phyloP scores from a whole-genome alignment of 2,797 vertebrate species.

The Rhinella marina region DNA sequence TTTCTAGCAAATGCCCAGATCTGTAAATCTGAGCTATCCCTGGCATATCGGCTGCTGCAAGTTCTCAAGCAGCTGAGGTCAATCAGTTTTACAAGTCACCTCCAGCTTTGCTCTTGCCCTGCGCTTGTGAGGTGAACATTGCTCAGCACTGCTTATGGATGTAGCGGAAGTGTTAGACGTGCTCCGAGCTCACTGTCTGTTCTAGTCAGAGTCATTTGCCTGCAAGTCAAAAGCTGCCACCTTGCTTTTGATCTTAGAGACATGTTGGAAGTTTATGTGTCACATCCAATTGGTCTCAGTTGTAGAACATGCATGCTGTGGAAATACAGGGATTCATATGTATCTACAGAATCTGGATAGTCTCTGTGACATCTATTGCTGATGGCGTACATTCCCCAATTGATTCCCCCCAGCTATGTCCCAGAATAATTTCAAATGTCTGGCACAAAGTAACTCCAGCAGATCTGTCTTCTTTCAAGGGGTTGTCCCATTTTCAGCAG shows the following conservation, averaged over 20 bases:
- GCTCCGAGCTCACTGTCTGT: not conserved
- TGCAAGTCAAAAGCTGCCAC: slow-evolving; percentile 35
- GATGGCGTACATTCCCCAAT: not conserved
- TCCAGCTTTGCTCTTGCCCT: slow-evolving; percentile 5
- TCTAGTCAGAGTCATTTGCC: slow-evolving; percentile 16
- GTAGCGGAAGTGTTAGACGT: slow-evolving; percentile 19
- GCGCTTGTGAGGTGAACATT: not conserved
- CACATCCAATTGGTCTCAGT: slow-evolving; percentile 11
- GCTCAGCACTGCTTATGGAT: not conserved
- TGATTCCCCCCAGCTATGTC: too few relatives aligned
- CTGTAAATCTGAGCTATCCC: not conserved
- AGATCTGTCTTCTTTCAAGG: too few relatives aligned
- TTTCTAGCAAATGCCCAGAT: not conserved
- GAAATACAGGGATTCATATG: not conserved
- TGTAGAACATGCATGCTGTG: not conserved
- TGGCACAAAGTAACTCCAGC: too few relatives aligned
- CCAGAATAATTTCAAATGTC: too few relatives aligned
- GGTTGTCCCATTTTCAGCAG: too few relatives aligned
- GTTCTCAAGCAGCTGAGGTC: slow-evolving; percentile 19
- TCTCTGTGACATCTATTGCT: not conserved
- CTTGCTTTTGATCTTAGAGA: slow-evolving; percentile 35
- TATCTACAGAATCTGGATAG: not conserved
- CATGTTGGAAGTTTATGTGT: slow-evolving; percentile 32
- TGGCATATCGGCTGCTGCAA: not conserved
- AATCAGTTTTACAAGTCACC: slow-evolving; percentile 13